These are phyloP conservation scores for Euproctis similis DNA, from an alignment of 2,888 invertebrate genomes.

Conservation along the genomic window DNA sequence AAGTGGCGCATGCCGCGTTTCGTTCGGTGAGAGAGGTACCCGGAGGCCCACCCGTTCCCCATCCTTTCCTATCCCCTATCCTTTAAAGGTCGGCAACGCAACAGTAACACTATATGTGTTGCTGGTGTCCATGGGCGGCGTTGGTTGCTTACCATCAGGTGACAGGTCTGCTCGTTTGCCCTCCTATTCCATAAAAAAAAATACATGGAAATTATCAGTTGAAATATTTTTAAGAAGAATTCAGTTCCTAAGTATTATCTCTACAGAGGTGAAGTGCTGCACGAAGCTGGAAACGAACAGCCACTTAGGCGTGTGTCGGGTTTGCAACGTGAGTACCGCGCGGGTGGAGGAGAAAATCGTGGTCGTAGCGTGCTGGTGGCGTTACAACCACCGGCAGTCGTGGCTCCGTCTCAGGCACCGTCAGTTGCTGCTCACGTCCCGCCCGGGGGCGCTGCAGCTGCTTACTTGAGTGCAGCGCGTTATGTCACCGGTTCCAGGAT, in stretches of 20 bases:
- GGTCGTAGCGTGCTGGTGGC: slow-evolving; percentile 23
- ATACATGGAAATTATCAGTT: background rate
- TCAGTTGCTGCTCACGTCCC: slow-evolving; percentile 8
- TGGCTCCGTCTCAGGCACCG: slow-evolving; percentile 1
- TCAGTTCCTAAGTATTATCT: no score
- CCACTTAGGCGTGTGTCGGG: slow-evolving; percentile 29
- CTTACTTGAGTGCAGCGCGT: slow-evolving; percentile 85
- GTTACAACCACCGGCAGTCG: slow-evolving; percentile 6
- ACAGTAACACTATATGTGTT: no score
- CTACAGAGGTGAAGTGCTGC: slow-evolving; percentile 51
- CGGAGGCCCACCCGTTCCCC: background rate
- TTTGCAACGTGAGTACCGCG: slow-evolving; percentile 12
- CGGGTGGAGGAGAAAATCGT: slow-evolving; percentile 4
- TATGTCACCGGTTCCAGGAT: slow-evolving; percentile 82
- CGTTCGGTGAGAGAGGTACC: no score
- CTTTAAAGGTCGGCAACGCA: no score
- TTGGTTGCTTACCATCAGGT: no score
- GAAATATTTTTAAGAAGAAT: no score
- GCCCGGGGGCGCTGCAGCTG: slow-evolving; percentile 80
- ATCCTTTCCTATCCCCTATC: background rate
- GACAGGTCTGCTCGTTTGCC: no score
- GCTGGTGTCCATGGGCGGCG: no score
- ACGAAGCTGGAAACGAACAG: slow-evolving; percentile 29
- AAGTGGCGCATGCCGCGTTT: no score
- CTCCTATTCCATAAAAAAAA: no score